Percentiles rank a stretch among this genome's conserved stretches.
phyloP scores from a whole-genome alignment of 2,113 vertebrate species.

The Centropristis striata region DNA sequence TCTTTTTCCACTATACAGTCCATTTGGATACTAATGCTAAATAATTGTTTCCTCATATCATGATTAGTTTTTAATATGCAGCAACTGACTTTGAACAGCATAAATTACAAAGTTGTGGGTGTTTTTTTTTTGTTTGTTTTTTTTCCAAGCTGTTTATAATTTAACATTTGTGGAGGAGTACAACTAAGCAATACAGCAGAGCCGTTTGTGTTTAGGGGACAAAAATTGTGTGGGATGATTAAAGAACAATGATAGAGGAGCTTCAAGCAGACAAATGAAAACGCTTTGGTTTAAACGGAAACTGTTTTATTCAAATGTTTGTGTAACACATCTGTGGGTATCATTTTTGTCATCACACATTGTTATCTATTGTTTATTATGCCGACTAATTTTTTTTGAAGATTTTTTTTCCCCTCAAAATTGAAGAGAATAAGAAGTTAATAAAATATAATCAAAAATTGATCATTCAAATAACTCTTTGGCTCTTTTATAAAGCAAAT shows the following conservation, averaged over 20 bases:
- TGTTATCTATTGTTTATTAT: slow-evolving; percentile 63
- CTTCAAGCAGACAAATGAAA: slow-evolving; percentile 42
- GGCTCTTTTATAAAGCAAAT: background rate
- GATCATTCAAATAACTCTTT: slow-evolving; percentile 8
- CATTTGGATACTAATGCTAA: slow-evolving; percentile 29
- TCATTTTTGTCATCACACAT: slow-evolving; percentile 51
- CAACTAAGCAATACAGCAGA: slow-evolving; percentile 37
- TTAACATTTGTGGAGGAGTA: slow-evolving; percentile 30
- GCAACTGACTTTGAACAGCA: slow-evolving; percentile 39
- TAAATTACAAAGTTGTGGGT: slow-evolving; percentile 32
- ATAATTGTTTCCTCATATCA: slow-evolving; percentile 27
- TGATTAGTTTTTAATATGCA: slow-evolving; percentile 24
- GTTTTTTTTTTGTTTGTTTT: background rate
- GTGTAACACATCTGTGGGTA: slow-evolving; percentile 31
- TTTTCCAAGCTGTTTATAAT: slow-evolving; percentile 28
- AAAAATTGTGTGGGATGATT: slow-evolving; percentile 17
- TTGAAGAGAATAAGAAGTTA: slow-evolving; percentile 67
- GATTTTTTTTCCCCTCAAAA: slow-evolving; percentile 50
- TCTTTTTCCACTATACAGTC: background rate
- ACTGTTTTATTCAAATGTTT: slow-evolving; percentile 62
- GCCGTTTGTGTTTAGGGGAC: background rate
- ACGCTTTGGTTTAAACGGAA: slow-evolving; percentile 32
- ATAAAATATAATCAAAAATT: slow-evolving; percentile 70
- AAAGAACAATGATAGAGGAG: slow-evolving; percentile 30
- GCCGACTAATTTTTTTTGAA: slow-evolving; percentile 70